Evolutionary conservation across 2,797 vertebrate genomes (phyloP).

Genomic region (Peromyscus aztecus): DNA sequence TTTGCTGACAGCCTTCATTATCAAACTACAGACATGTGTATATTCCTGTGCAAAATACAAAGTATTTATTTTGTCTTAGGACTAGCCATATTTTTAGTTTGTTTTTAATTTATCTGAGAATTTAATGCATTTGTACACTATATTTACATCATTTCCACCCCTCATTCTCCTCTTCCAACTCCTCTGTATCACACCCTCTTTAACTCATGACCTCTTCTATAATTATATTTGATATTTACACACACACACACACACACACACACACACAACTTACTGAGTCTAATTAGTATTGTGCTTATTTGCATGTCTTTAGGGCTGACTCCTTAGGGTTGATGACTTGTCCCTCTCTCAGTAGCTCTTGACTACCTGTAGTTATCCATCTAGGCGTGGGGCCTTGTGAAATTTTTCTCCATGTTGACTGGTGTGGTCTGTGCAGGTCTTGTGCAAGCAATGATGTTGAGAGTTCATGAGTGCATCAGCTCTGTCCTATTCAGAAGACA

Average conservation of each 20-base stretch:
- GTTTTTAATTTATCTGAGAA: background rate
- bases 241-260: background rate
- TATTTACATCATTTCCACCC: background rate
- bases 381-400: background rate
- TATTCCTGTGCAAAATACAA: background rate
- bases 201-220: background rate
- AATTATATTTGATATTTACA: background rate
- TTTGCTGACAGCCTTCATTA: background rate
- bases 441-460: background rate
- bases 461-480: background rate
- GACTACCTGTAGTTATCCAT: background rate
- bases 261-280: background rate
- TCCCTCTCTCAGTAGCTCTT: background rate
- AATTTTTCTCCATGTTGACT: background rate
- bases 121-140: background rate
- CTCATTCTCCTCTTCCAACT: background rate
- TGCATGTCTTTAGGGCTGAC: background rate
- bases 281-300: background rate
- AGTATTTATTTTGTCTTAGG: background rate
- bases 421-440: background rate
- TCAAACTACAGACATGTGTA: background rate
- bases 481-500: background rate
- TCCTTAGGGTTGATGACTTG: background rate
- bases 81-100: background rate
- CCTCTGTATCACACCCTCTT: background rate